These are phyloP conservation scores for Heteromormyrus szaboi DNA, from an alignment of 2,797 vertebrate genomes.

Conservation along the genomic window DNA sequence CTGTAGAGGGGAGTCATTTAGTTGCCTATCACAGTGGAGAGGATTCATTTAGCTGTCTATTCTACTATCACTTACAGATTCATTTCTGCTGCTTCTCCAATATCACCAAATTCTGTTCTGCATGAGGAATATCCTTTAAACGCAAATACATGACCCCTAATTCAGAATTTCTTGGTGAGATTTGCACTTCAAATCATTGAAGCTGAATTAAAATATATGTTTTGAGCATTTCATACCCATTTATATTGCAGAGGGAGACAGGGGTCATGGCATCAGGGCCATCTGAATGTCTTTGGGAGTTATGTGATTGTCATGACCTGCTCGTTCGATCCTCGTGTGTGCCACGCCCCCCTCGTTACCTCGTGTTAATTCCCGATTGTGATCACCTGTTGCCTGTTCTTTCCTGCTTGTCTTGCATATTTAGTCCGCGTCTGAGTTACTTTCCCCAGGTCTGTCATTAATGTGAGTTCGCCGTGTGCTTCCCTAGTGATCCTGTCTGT, in stretches of 20 bases:
- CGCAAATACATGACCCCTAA: background rate
- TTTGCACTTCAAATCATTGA: background rate
- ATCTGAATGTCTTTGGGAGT: background rate
- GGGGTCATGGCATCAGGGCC: background rate
- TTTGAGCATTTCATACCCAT: background rate
- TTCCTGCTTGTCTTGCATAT: too few relatives aligned
- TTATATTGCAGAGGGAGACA: background rate
- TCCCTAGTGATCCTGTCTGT: too few relatives aligned
- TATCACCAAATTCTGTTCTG: background rate
- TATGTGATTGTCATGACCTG: background rate
- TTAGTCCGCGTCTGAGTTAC: too few relatives aligned
- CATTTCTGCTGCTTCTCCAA: background rate
- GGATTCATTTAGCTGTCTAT: background rate
- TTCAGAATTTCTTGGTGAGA: background rate
- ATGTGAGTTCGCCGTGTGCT: too few relatives aligned
- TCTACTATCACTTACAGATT: background rate
- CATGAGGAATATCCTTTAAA: background rate
- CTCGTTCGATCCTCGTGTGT: too few relatives aligned
- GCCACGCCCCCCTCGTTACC: too few relatives aligned
- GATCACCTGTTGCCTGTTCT: too few relatives aligned
- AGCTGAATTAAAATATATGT: background rate
- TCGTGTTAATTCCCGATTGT: too few relatives aligned
- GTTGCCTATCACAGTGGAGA: background rate
- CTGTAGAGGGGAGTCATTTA: background rate
- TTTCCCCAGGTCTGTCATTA: too few relatives aligned